phyloP scores from a whole-genome alignment of 1,140 invertebrate species.

The Leptinotarsa defecta region DNA sequence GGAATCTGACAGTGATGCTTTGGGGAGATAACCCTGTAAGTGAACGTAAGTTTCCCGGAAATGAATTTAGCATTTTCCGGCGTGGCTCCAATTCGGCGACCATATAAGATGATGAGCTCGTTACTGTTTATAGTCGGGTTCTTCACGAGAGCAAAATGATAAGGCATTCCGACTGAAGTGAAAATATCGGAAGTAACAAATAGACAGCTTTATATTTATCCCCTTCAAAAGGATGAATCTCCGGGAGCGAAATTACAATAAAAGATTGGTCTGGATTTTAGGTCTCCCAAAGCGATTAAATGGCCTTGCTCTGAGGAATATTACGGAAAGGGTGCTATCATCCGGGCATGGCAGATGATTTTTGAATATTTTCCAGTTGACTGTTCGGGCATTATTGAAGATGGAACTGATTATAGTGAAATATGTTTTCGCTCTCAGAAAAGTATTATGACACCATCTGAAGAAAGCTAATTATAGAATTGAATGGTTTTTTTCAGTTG shows the following conservation, averaged over 20 bases:
- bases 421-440: too few relatives aligned
- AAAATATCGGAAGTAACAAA: constrained; percentile 8
- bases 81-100: constrained; percentile 7
- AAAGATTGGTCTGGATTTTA: constrained; percentile 8
- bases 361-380: background rate
- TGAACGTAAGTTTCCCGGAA: constrained; percentile 4
- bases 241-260: constrained; percentile 5
- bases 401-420: background rate
- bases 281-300: constrained; percentile 7
- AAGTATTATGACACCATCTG: too few relatives aligned
- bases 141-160: constrained; percentile 3
- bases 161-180: constrained; percentile 5
- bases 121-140: constrained; percentile 6
- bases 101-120: constrained; percentile 8
- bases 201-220: constrained; percentile 8
- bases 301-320: constrained; percentile 1
- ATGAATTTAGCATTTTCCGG: constrained; percentile 8
- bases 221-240: constrained; percentile 8
- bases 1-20: too few relatives aligned
- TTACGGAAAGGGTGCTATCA: background rate
- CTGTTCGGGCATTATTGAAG: background rate
- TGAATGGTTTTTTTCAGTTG: too few relatives aligned
- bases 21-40: background rate
- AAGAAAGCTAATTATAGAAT: too few relatives aligned
- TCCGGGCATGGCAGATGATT: background rate